phyloP scores from a whole-genome alignment of 2,113 vertebrate genomes.

The Carassius auratus region DNA sequence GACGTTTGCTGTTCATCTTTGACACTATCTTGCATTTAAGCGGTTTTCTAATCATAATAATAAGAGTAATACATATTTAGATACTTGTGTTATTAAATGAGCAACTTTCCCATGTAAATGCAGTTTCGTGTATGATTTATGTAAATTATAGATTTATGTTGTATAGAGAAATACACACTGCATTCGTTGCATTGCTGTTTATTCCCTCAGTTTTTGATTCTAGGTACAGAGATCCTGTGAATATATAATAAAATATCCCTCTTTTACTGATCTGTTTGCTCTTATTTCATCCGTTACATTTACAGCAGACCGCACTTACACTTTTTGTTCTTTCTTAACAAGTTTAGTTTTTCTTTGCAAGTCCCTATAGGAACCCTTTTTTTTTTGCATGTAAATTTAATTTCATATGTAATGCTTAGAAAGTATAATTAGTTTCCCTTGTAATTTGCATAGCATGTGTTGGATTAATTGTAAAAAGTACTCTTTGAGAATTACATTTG shows the following conservation, averaged over 20 bases:
- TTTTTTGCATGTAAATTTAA: background rate
- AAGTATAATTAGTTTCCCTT: constrained; percentile 3
- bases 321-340: background rate
- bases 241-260: background rate
- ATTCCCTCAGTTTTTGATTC: constrained; percentile 10
- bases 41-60: background rate
- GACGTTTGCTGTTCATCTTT: background rate
- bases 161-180: constrained; percentile 36
- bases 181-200: constrained; percentile 17
- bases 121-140: constrained; percentile 11
- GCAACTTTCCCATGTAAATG: constrained; percentile 4
- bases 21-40: background rate
- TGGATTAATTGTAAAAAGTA: background rate
- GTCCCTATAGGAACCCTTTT: background rate
- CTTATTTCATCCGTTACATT: constrained; percentile 35
- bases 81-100: background rate
- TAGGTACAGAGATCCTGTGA: no score
- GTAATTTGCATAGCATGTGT: background rate
- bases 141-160: constrained; percentile 26
- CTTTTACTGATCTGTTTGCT: background rate
- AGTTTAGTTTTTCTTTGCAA: background rate
- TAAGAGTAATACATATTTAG: constrained; percentile 20
- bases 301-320: background rate
- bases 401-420: background rate
- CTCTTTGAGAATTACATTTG: background rate